These are phyloP conservation scores for Sebastes nivosus DNA, from an alignment of 2,797 vertebrate genomes.

Conservation along the genomic window DNA sequence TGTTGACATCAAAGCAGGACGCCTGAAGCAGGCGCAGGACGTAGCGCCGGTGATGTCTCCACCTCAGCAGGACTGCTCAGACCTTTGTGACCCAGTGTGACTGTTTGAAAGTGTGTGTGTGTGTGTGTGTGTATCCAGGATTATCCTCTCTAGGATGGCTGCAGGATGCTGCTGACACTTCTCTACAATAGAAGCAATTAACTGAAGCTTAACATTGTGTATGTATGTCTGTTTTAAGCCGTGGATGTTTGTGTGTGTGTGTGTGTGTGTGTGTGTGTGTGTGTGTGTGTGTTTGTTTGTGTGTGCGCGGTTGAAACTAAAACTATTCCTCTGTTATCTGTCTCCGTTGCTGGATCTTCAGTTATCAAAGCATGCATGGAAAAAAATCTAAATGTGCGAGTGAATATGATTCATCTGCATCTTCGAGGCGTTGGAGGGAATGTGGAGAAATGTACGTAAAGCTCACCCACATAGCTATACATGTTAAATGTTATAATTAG, in stretches of 20 bases:
- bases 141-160: slow-evolving; percentile 65
- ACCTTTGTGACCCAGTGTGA: slow-evolving; percentile 29
- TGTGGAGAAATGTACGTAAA: not conserved
- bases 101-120: not conserved
- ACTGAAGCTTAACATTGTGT: slow-evolving; percentile 72
- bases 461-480: not conserved
- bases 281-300: slow-evolving; percentile 5
- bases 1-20: slow-evolving; percentile 40
- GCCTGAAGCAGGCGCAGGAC: not conserved
- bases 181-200: slow-evolving; percentile 75
- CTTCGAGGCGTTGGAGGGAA: not conserved
- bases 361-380: not conserved
- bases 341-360: not conserved
- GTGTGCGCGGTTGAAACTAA: not conserved
- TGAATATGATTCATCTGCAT: not conserved
- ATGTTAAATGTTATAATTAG: not conserved
- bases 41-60: slow-evolving; percentile 10
- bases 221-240: slow-evolving; percentile 63
- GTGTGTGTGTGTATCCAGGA: slow-evolving; percentile 45
- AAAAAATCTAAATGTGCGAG: not conserved
- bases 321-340: not conserved
- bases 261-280: slow-evolving; percentile 18
- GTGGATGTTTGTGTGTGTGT: not conserved
- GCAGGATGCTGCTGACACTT: slow-evolving; percentile 71
- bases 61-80: slow-evolving; percentile 21